Evolutionary conservation across 2,888 invertebrate species (phyloP).

Genomic region (Cecidostiba fungosa): DNA sequence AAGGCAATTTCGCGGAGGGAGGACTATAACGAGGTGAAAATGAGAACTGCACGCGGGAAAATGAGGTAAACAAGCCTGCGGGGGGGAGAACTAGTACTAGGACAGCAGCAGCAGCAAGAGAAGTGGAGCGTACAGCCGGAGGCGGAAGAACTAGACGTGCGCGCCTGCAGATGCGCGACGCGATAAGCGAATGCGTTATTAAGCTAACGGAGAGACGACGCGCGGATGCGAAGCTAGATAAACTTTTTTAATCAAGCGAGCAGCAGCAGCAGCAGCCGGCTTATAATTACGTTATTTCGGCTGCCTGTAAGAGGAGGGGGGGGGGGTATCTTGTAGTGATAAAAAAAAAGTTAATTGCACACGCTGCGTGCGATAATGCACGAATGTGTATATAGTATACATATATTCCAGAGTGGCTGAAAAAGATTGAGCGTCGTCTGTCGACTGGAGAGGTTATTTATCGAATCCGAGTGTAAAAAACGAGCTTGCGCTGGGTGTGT

Average conservation of each 20-base stretch:
- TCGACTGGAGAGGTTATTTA: not conserved
- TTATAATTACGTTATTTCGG: slow-evolving; percentile 47
- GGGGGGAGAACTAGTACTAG: not conserved
- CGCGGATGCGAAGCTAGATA: slow-evolving; percentile 42
- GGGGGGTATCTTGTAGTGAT: not conserved
- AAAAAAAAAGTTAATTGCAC: slow-evolving; percentile 33
- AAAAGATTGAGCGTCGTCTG: not conserved
- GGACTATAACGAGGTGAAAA: slow-evolving; percentile 54
- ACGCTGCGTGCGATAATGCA: no score
- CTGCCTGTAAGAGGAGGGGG: no score
- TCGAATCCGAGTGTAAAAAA: not conserved
- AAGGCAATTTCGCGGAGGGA: slow-evolving; percentile 45
- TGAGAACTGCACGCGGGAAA: slow-evolving; percentile 52
- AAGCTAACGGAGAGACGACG: slow-evolving; percentile 3
- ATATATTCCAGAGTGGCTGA: not conserved
- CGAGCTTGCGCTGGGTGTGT: no score
- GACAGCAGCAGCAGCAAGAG: not conserved
- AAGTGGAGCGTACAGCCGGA: not conserved
- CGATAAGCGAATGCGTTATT: slow-evolving; percentile 47
- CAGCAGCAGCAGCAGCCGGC: not conserved
- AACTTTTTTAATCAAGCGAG: slow-evolving; percentile 57
- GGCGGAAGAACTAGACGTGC: not conserved
- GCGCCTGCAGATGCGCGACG: slow-evolving; percentile 32
- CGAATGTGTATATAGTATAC: not conserved
- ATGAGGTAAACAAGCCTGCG: slow-evolving; percentile 50